Percentiles rank a stretch among this genome's conserved stretches.
These are phyloP conservation scores for Heliconius nattereri DNA, from an alignment of 1,140 invertebrate species.

Conservation along the genomic window DNA sequence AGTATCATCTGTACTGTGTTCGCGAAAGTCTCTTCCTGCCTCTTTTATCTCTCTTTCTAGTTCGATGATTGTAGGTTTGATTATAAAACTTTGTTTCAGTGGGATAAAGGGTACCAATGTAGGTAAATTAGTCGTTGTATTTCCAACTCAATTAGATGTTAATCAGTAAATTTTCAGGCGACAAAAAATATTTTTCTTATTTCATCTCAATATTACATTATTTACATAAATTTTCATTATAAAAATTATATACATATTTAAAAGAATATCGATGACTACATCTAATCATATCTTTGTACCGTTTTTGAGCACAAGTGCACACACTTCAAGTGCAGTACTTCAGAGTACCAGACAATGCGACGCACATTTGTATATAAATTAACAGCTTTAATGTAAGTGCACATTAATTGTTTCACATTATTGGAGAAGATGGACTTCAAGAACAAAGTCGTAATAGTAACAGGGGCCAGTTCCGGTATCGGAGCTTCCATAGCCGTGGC, in stretches of 20 bases:
- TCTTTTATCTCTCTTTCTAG: too few relatives aligned
- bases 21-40: too few relatives aligned
- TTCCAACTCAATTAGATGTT: too few relatives aligned
- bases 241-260: background rate
- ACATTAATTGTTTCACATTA: background rate
- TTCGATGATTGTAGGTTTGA: too few relatives aligned
- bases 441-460: background rate
- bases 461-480: background rate
- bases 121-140: too few relatives aligned
- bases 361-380: background rate
- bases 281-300: background rate
- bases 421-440: background rate
- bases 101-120: too few relatives aligned
- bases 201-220: too few relatives aligned
- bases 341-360: background rate
- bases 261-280: background rate
- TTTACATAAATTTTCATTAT: too few relatives aligned
- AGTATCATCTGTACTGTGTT: too few relatives aligned
- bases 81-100: too few relatives aligned
- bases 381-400: background rate
- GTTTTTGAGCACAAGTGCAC: background rate
- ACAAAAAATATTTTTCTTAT: too few relatives aligned
- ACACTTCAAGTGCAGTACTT: background rate
- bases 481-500: background rate
- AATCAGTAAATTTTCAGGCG: too few relatives aligned